Percentiles rank a stretch among this genome's conserved stretches.
phyloP scores from a whole-genome alignment of 92 coral and sea anemone genomes.

The Epizoanthus rinbou region DNA sequence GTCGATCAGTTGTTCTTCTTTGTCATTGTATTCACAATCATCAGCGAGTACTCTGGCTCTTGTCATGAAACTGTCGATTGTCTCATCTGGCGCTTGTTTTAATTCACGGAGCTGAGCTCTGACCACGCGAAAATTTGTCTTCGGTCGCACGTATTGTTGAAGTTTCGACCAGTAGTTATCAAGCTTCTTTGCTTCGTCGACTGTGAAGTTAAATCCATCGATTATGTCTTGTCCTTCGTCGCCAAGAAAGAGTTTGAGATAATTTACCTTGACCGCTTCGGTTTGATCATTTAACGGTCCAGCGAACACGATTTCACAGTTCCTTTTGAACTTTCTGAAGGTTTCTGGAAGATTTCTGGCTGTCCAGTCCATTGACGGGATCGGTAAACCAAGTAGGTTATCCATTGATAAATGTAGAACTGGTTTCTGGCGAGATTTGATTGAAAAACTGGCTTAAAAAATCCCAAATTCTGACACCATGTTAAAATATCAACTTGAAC shows the following conservation, averaged over 20 bases:
- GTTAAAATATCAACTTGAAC: constrained; percentile 26
- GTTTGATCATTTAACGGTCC: constrained; percentile 35
- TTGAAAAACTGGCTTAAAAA: constrained; percentile 34
- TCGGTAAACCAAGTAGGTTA: constrained; percentile 33
- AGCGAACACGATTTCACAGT: constrained; percentile 34
- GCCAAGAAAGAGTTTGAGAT: constrained; percentile 35
- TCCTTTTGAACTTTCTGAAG: constrained; percentile 35
- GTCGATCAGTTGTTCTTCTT: constrained; percentile 40
- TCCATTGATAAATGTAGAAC: constrained; percentile 32
- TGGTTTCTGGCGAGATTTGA: constrained; percentile 36
- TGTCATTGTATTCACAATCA: constrained; percentile 38
- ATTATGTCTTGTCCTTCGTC: constrained; percentile 35
- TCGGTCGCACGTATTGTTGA: constrained; percentile 37
- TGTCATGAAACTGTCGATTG: constrained; percentile 40
- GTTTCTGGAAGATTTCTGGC: constrained; percentile 36
- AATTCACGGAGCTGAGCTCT: constrained; percentile 38
- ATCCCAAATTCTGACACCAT: constrained; percentile 24
- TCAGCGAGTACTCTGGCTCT: constrained; percentile 42
- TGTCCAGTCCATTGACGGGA: constrained; percentile 37
- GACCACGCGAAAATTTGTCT: constrained; percentile 35
- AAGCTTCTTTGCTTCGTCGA: constrained; percentile 34
- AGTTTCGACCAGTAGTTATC: constrained; percentile 34
- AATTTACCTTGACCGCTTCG: constrained; percentile 34
- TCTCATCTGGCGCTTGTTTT: constrained; percentile 41
- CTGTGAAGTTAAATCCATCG: constrained; percentile 35